Base-by-base conservation (phyloP, 2,888 invertebrate genomes). In the Aradus depressus region DNA sequence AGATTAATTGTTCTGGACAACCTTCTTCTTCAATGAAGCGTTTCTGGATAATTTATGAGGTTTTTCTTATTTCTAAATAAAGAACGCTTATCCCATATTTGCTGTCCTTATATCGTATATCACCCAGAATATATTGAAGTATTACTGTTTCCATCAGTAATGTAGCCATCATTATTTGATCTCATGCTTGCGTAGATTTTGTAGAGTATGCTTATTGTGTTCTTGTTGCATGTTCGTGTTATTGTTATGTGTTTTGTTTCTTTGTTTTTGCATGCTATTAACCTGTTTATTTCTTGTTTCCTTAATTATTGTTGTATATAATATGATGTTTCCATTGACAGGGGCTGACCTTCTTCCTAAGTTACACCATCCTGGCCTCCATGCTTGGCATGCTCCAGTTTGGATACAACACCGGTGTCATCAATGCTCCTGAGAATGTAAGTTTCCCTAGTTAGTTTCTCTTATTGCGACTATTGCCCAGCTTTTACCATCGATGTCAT, bases 361-460 rank as follows among this genome's bases (percentile, higher is more conserved):
- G 88, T 61, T 92, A 91, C 71, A 88, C 92, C 64, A 92, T 92
- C 72, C 79, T 92, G 70, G 88, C 92, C 62, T 90, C 92, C 61
- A 91, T 91, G 63, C 77, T 92, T 66, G 92, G 92, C 53, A 92
- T 92, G 91, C 75, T 93, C 66, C 91, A 92, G 70, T 92, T 93
- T 69, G 92, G 92, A 58, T 93, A 91, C 77, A 93, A 93, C 70
- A 92, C 92, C 53, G 92, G 92, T 67, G 92, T 93, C 64, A 92
- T 92, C 72, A 93, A 93, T 74, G 91, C 92, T 68, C 92, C 92
- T 60, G 86, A 90, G 74, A 76, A 77, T 70, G 83, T 84, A 68
- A 69, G 74, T 64, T 42, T 52, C 44, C 10, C 47, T 44, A 6
- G 34, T 28, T 25, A 31, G 16, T 19, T 39, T 19, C 16, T 12